Evolutionary conservation across 2,113 vertebrate genomes (phyloP).

Genomic region (Caloenas nicobarica): DNA sequence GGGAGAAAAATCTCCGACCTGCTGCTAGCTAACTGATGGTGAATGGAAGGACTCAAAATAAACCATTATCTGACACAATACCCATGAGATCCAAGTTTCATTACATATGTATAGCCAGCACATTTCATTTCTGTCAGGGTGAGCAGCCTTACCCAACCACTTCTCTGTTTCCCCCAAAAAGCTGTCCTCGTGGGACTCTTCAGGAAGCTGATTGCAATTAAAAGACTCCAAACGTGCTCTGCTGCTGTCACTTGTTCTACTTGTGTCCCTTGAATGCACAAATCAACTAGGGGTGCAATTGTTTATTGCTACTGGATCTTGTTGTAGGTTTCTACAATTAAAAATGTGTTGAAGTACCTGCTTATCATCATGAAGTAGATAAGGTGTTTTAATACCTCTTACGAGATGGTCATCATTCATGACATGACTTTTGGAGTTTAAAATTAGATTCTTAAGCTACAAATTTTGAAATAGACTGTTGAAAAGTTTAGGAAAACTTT

Average conservation of each 20-base stretch:
- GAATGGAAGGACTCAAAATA: neutral
- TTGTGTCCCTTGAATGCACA: neutral
- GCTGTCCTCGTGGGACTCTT: neutral
- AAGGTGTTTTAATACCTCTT: neutral
- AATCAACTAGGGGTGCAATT: neutral
- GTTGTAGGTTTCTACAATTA: neutral
- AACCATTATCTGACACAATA: neutral
- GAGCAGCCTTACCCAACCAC: neutral
- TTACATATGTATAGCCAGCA: neutral
- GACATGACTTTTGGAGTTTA: neutral
- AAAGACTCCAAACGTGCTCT: neutral
- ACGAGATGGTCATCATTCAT: neutral
- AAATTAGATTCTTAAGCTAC: neutral
- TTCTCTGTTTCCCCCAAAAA: neutral
- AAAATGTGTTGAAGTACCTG: neutral
- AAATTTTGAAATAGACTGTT: neutral
- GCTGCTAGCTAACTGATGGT: neutral
- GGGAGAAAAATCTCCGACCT: neutral
- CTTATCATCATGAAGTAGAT: neutral
- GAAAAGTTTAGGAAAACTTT: neutral
- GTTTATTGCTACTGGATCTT: neutral
- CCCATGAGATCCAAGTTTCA: neutral
- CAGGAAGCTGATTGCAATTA: neutral
- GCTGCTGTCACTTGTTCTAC: neutral
- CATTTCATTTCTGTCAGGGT: neutral